phyloP scores from a whole-genome alignment of 1,140 invertebrate genomes.

The Drosophila tropicalis region DNA sequence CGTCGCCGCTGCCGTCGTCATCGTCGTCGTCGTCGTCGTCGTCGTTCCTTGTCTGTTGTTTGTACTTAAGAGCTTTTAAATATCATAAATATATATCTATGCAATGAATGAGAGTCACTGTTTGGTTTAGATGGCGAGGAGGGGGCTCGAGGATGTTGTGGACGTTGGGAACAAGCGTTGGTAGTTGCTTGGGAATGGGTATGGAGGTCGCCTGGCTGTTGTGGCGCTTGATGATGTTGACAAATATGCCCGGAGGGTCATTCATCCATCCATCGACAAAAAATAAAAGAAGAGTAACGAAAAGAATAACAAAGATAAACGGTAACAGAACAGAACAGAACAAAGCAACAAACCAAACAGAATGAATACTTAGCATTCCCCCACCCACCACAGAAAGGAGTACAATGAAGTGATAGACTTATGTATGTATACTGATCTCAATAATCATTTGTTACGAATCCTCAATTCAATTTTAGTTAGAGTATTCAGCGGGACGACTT shows the following conservation, averaged over 20 bases:
- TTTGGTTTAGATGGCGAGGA: neutral
- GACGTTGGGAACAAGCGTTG: too few species aligned
- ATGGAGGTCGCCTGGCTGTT: too few species aligned
- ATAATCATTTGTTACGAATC: too few species aligned
- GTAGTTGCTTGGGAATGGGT: too few species aligned
- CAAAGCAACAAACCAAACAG: conserved; percentile 5
- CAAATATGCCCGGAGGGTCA: conserved; percentile 73
- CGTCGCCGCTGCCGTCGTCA: too few species aligned
- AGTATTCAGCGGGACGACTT: neutral
- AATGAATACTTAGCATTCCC: neutral
- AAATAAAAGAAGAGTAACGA: conserved; percentile 2
- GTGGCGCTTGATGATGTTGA: conserved; percentile 68
- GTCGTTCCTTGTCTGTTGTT: conserved; percentile 71
- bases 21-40: neutral
- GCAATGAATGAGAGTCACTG: conserved; percentile 24
- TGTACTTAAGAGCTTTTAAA: conserved; percentile 82
- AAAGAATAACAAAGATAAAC: conserved; percentile 43
- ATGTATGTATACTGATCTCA: too few species aligned
- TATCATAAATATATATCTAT: conserved; percentile 82
- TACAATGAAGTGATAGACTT: neutral
- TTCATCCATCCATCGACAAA: conserved; percentile 38
- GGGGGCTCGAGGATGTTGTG: neutral
- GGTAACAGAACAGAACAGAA: neutral
- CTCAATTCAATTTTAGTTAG: neutral
- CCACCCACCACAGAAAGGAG: neutral